Percentiles rank a stretch among this genome's conserved stretches.
These are phyloP conservation scores for Vandiemenella viatica DNA, from an alignment of 2,888 invertebrate genomes.

Conservation along the genomic window DNA sequence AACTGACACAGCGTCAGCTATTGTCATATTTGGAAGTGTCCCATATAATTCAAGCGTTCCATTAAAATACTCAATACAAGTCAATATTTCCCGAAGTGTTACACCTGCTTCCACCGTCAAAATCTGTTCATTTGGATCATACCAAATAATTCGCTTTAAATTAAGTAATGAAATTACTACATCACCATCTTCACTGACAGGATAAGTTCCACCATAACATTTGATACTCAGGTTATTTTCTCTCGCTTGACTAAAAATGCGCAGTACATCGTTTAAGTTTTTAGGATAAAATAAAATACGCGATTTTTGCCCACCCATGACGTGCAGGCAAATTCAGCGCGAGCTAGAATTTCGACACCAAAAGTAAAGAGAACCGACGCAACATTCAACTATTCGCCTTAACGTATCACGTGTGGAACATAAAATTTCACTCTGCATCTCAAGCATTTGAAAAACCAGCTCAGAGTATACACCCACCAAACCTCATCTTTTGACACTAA, in stretches of 20 bases:
- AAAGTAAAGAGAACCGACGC: too few relatives aligned
- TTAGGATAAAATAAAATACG: conserved; percentile 1
- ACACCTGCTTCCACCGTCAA: conserved; percentile 12
- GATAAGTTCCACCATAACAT: conserved; percentile 10
- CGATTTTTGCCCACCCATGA: too few relatives aligned
- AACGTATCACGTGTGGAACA: too few relatives aligned
- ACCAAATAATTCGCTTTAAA: conserved; percentile 9
- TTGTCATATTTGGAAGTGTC: conserved; percentile 10
- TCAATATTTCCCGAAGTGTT: conserved; percentile 7
- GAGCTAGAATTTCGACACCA: too few relatives aligned
- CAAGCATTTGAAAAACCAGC: too few relatives aligned
- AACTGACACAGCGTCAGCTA: conserved; percentile 12
- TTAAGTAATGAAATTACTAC: conserved; percentile 6
- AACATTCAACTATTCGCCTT: too few relatives aligned
- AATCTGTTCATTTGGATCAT: conserved; percentile 9
- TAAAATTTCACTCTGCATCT: too few relatives aligned
- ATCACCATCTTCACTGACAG: conserved; percentile 8
- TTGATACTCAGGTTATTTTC: conserved; percentile 11
- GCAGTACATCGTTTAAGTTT: conserved; percentile 5
- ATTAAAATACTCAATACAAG: conserved; percentile 6
- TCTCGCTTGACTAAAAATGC: conserved; percentile 10
- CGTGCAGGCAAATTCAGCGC: too few relatives aligned
- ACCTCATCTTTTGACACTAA: too few relatives aligned
- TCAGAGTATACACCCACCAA: too few relatives aligned
- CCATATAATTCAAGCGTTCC: conserved; percentile 11